phyloP scores from a whole-genome alignment of 1,140 invertebrate genomes.

The Mizuhopecten yessoensis region DNA sequence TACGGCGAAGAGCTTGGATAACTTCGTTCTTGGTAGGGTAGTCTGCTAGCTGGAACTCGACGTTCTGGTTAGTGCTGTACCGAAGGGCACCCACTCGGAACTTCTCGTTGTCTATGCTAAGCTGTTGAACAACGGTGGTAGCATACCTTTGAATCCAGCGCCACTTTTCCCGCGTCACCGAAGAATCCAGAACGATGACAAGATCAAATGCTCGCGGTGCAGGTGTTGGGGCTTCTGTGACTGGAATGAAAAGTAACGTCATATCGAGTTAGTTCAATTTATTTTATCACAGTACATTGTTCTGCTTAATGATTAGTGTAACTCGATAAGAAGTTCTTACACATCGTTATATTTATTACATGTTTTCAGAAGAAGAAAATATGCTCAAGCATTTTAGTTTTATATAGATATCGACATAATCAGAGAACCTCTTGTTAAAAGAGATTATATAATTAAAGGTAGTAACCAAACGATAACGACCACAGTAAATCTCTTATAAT shows the following conservation, averaged over 20 bases:
- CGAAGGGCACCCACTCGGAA: constrained; percentile 70
- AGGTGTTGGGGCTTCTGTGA: constrained; percentile 40
- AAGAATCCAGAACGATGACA: constrained; percentile 51
- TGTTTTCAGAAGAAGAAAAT: too few species aligned
- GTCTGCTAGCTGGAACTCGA: constrained; percentile 76
- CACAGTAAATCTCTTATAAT: too few species aligned
- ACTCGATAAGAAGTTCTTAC: too few species aligned
- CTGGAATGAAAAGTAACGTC: not conserved
- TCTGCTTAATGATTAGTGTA: too few species aligned
- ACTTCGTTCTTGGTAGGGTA: constrained; percentile 67
- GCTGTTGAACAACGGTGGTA: constrained; percentile 52
- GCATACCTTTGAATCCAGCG: constrained; percentile 60
- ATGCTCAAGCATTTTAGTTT: too few species aligned
- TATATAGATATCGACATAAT: too few species aligned
- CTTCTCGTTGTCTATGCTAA: constrained; percentile 71
- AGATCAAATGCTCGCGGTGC: constrained; percentile 49
- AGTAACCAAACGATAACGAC: too few species aligned
- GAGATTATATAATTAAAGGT: too few species aligned
- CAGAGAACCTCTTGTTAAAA: too few species aligned
- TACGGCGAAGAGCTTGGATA: constrained; percentile 57
- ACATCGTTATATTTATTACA: too few species aligned
- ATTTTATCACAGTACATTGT: too few species aligned
- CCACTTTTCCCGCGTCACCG: constrained; percentile 56
- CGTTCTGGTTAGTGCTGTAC: constrained; percentile 66
- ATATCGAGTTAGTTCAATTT: too few species aligned